phyloP scores from a whole-genome alignment of 2,797 vertebrate species.

The Acipenser oxyrinchus region DNA sequence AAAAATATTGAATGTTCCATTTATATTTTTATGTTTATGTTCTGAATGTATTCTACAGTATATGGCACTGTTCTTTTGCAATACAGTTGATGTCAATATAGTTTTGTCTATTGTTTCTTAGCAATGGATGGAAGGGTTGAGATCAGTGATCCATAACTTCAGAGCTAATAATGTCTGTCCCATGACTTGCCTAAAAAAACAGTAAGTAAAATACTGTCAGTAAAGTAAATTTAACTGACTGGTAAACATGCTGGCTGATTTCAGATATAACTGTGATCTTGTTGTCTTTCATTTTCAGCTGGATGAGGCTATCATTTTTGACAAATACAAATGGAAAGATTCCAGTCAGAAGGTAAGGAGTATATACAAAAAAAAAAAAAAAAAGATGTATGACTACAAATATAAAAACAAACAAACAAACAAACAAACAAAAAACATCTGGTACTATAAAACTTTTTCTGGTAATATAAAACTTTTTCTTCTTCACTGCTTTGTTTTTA shows the following conservation, averaged over 20 bases:
- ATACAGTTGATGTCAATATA: too few relatives aligned
- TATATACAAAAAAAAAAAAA: not conserved
- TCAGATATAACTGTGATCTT: not conserved
- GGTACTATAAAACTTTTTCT: too few relatives aligned
- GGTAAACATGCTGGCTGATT: not conserved
- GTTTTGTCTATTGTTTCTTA: constrained; percentile 49
- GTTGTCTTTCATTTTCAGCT: constrained; percentile 56
- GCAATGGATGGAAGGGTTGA: constrained; percentile 95
- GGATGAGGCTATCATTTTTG: constrained; percentile 95
- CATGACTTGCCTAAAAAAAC: constrained; percentile 97
- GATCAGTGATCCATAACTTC: constrained; percentile 93
- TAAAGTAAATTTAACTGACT: not conserved
- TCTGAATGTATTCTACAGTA: too few relatives aligned
- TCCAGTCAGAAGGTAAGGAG: constrained; percentile 86
- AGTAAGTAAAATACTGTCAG: constrained; percentile 64
- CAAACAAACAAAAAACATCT: too few relatives aligned
- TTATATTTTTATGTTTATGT: too few relatives aligned
- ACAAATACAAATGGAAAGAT: constrained; percentile 94
- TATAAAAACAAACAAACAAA: too few relatives aligned
- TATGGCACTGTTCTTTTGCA: too few relatives aligned
- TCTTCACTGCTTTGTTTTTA: too few relatives aligned
- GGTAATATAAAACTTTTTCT: too few relatives aligned
- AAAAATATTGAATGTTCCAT: too few relatives aligned
- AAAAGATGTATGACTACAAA: too few relatives aligned
- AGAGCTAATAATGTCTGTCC: constrained; percentile 98